Percentiles rank a stretch among this genome's conserved stretches.
These are phyloP conservation scores for Atethmia centrago DNA, from an alignment of 2,888 invertebrate species.

Conservation along the genomic window DNA sequence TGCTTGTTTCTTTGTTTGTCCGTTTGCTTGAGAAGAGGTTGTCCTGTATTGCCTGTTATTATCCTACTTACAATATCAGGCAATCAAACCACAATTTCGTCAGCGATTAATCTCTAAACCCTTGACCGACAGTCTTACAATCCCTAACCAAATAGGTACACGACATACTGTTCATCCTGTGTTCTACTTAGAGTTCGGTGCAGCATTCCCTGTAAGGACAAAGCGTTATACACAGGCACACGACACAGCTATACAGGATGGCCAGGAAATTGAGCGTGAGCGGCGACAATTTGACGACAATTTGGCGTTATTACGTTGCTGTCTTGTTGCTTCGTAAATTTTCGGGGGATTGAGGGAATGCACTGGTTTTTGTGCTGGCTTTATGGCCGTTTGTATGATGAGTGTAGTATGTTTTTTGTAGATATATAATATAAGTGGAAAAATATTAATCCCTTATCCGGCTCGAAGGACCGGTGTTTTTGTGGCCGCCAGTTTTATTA, in stretches of 20 bases:
- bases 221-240: constrained; percentile 11
- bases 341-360: constrained; percentile 38
- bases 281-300: constrained; percentile 77
- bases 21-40: not conserved
- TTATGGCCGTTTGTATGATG: constrained; percentile 32
- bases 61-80: not conserved
- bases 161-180: constrained; percentile 11
- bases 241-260: constrained; percentile 26
- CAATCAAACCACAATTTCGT: not conserved
- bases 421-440: not conserved
- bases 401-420: not conserved
- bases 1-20: not conserved
- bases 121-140: not conserved
- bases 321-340: constrained; percentile 74
- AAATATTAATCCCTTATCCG: not conserved
- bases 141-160: not conserved
- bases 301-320: constrained; percentile 76
- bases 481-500: not conserved
- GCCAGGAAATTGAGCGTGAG: constrained; percentile 69
- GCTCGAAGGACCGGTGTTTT: not conserved
- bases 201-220: constrained; percentile 32
- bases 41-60: not conserved
- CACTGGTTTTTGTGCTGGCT: constrained; percentile 18
- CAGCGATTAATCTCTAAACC: not conserved
- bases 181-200: constrained; percentile 28